phyloP scores from a whole-genome alignment of 2,113 vertebrate genomes.

The Gracilinanus agilis region DNA sequence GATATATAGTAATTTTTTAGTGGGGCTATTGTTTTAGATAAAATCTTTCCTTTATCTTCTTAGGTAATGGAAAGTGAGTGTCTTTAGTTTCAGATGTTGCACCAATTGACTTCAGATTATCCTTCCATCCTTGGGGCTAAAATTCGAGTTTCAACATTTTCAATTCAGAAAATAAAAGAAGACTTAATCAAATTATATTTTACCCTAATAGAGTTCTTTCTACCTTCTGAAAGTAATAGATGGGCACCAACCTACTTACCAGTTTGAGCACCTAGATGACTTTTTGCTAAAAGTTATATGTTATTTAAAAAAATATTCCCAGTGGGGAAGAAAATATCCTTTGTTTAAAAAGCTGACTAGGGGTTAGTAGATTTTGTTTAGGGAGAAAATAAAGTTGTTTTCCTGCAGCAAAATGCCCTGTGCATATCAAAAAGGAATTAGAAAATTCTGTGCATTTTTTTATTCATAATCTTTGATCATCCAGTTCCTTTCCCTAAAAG shows the following conservation, averaged over 20 bases:
- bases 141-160: too few relatives aligned
- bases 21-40: too few relatives aligned
- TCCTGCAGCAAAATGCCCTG: background rate
- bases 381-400: background rate
- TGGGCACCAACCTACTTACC: background rate
- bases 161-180: background rate
- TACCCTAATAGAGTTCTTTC: background rate
- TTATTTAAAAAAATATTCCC: background rate
- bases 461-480: conserved; percentile 34
- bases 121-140: too few relatives aligned
- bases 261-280: background rate
- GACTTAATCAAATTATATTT: background rate
- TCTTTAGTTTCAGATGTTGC: too few relatives aligned
- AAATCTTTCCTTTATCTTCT: too few relatives aligned
- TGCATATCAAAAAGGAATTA: conserved; percentile 1
- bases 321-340: background rate
- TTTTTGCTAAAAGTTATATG: background rate
- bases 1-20: too few relatives aligned
- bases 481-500: conserved; percentile 53
- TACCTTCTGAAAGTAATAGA: background rate
- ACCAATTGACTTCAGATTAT: too few relatives aligned
- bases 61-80: too few relatives aligned
- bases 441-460: background rate
- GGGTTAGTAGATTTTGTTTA: background rate
- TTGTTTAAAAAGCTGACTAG: background rate